These are phyloP conservation scores for Lanius collurio DNA, from an alignment of 2,113 vertebrate species.

Conservation along the genomic window DNA sequence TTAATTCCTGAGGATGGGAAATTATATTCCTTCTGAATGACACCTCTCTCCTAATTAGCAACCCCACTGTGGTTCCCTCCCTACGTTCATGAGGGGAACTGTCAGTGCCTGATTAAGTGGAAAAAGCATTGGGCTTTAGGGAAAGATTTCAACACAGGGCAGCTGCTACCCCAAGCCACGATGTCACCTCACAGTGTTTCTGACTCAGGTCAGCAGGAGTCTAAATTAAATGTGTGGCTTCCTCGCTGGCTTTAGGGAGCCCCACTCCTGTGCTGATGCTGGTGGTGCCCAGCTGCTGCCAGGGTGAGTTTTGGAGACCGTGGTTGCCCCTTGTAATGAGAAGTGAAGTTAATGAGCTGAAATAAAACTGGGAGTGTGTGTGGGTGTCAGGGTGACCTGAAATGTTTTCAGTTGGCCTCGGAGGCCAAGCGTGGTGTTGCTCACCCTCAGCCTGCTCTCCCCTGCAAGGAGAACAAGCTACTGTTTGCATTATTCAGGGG, in stretches of 20 bases:
- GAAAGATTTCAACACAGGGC: neutral
- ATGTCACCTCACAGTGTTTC: neutral
- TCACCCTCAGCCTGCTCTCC: neutral
- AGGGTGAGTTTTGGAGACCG: neutral
- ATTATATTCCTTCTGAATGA: neutral
- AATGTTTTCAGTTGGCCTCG: neutral
- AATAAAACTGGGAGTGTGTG: neutral
- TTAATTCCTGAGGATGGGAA: neutral
- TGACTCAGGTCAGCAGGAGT: neutral
- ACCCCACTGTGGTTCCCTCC: neutral
- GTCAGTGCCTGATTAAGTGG: neutral
- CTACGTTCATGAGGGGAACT: rapidly evolving
- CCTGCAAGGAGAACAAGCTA: neutral
- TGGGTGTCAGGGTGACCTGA: conserved; percentile 15
- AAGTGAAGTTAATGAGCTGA: neutral
- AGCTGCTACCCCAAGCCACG: rapidly evolving
- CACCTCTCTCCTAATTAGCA: neutral
- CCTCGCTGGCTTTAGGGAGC: neutral
- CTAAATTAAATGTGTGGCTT: neutral
- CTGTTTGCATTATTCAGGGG: neutral
- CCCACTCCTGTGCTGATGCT: neutral
- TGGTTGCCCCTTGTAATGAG: rapidly evolving
- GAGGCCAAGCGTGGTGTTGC: neutral
- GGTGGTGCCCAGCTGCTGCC: neutral
- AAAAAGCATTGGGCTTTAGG: neutral